phyloP scores from a whole-genome alignment of 1,140 invertebrate genomes.

The Cydia amplana region DNA sequence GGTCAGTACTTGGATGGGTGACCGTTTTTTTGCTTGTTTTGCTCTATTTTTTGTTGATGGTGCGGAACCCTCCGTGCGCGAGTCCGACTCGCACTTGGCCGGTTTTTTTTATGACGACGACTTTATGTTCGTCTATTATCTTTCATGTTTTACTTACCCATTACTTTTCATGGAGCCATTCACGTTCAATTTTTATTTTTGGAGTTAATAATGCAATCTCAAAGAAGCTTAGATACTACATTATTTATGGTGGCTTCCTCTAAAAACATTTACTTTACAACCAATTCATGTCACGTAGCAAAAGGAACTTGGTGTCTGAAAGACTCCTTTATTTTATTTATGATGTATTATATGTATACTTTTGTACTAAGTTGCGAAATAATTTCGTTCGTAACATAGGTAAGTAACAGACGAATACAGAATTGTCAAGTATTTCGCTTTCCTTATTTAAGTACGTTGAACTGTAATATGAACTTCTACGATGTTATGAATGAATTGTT shows the following conservation, averaged over 20 bases:
- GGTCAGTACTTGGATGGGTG: no score
- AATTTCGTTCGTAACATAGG: not conserved
- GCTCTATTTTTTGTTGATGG: no score
- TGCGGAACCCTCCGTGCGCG: no score
- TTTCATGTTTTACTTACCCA: not conserved
- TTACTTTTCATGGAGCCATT: not conserved
- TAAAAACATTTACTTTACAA: not conserved
- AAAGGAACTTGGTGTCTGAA: not conserved
- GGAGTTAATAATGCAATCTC: not conserved
- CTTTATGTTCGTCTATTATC: not conserved
- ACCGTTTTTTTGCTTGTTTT: no score
- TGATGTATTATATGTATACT: not conserved
- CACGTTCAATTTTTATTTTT: not conserved
- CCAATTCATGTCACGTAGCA: conserved; percentile 10
- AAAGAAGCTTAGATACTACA: not conserved
- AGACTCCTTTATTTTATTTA: not conserved
- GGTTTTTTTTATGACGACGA: no score
- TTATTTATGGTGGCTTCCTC: not conserved
- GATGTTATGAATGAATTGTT: no score
- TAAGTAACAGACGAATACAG: no score
- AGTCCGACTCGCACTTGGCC: no score
- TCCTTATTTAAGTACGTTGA: no score
- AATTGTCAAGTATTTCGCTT: no score
- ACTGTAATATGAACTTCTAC: no score
- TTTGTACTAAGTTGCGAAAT: not conserved